Conservation (phyloP, 2,113 vertebrate species). For the Daubentonia madagascariensis region DNA sequence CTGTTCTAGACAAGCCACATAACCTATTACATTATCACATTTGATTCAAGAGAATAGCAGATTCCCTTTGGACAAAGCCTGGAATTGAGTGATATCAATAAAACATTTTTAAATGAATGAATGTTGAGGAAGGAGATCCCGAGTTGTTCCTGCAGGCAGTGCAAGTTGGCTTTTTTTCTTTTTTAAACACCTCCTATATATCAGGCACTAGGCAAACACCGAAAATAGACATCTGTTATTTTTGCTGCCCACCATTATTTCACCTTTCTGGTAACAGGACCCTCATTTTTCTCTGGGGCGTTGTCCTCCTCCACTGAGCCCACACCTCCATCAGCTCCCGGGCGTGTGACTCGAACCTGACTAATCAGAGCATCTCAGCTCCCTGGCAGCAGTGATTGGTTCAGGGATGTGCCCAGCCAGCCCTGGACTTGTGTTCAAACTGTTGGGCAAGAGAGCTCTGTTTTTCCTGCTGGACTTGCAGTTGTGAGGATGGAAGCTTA, state of each 20-base stretch:
- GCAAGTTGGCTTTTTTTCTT: not conserved
- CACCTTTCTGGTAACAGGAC: not conserved
- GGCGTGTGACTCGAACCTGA: not conserved
- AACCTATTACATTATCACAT: not conserved
- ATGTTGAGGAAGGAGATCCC: not conserved
- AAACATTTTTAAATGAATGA: conserved; percentile 43
- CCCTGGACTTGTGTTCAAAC: not conserved
- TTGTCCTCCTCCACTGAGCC: not conserved
- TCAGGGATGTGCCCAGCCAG: not conserved
- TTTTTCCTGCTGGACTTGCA: not conserved
- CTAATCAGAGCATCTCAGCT: not conserved
- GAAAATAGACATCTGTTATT: conserved; percentile 21
- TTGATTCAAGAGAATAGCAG: conserved; percentile 22
- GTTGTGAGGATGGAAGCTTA: not conserved
- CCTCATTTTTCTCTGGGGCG: not conserved
- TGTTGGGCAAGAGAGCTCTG: not conserved
- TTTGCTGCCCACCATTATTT: conserved; percentile 5
- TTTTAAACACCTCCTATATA: not conserved
- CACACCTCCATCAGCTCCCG: not conserved
- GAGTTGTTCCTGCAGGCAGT: not conserved
- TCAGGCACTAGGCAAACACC: conserved; percentile 2
- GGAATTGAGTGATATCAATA: conserved; percentile 38
- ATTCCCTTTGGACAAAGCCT: conserved; percentile 12
- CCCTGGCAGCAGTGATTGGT: not conserved
- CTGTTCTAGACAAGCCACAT: not conserved